Percentiles rank a stretch among this genome's conserved stretches.
Evolutionary conservation across 2,888 invertebrate species (phyloP).

Genomic region (Spicauda simplicius): DNA sequence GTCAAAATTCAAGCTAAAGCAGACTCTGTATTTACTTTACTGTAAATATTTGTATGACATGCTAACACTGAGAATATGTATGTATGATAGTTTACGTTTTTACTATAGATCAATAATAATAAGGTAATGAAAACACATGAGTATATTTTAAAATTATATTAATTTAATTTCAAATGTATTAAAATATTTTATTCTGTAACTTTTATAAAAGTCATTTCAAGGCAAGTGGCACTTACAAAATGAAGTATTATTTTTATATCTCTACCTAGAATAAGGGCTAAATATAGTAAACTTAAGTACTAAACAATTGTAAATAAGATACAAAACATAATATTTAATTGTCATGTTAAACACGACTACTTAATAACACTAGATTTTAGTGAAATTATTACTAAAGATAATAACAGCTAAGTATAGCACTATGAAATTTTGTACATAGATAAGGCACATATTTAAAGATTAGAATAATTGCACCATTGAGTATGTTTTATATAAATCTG

Average conservation of each 20-base stretch:
- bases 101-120: not conserved
- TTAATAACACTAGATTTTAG: constrained; percentile 35
- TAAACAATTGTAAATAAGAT: constrained; percentile 26
- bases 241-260: constrained; percentile 30
- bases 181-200: constrained; percentile 8
- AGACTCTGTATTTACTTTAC: constrained; percentile 42
- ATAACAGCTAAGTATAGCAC: constrained; percentile 24
- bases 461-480: constrained; percentile 43
- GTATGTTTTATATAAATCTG: not conserved
- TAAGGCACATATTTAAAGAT: constrained; percentile 51
- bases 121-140: constrained; percentile 1
- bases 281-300: constrained; percentile 9
- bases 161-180: constrained; percentile 15
- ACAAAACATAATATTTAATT: constrained; percentile 36
- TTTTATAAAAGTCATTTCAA: constrained; percentile 22
- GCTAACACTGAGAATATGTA: not conserved
- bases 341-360: constrained; percentile 58
- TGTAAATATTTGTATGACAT: constrained; percentile 40
- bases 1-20: constrained; percentile 34
- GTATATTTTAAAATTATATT: constrained; percentile 16
- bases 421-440: constrained; percentile 43
- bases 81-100: too few species aligned
- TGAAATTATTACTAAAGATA: constrained; percentile 25
- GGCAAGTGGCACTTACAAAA: constrained; percentile 34
- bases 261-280: constrained; percentile 6